Evolutionary conservation across 2,888 invertebrate species (phyloP).

Genomic region (Phalera bucephala): DNA sequence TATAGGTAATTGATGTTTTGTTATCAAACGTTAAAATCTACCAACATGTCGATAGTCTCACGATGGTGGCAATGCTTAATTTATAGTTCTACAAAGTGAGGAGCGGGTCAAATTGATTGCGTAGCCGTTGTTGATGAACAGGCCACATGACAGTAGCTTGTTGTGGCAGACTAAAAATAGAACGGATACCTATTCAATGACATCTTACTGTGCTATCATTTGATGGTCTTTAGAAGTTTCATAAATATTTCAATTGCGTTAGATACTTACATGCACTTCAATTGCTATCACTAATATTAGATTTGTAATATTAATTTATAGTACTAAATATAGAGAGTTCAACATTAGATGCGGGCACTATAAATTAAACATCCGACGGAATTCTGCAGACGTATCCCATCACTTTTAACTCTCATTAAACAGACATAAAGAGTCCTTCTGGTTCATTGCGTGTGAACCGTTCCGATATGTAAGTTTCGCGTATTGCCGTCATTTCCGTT

Average conservation of each 20-base stretch:
- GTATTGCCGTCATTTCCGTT: not conserved
- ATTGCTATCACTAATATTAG: too few relatives aligned
- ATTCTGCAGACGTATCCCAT: slow-evolving; percentile 23
- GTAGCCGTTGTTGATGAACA: slow-evolving; percentile 59
- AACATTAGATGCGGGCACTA: too few relatives aligned
- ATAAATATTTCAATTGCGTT: slow-evolving; percentile 35
- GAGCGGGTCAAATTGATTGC: slow-evolving; percentile 75
- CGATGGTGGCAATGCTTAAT: slow-evolving; percentile 16
- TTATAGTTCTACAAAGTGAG: slow-evolving; percentile 34
- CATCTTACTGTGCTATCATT: slow-evolving; percentile 50
- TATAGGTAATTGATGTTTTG: not conserved
- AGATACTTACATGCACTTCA: too few relatives aligned
- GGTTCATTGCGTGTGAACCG: slow-evolving; percentile 6
- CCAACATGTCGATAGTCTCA: slow-evolving; percentile 1
- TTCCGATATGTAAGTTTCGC: not conserved
- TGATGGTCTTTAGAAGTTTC: slow-evolving; percentile 37
- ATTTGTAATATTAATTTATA: too few relatives aligned
- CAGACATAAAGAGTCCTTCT: slow-evolving; percentile 9
- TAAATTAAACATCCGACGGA: not conserved
- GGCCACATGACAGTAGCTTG: slow-evolving; percentile 37
- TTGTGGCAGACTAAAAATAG: slow-evolving; percentile 69
- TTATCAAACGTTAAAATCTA: not conserved
- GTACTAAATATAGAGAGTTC: too few relatives aligned
- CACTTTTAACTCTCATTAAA: slow-evolving; percentile 8
- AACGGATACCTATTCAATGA: slow-evolving; percentile 46